Base-by-base conservation (phyloP, 2,113 vertebrate genomes). In the Pelecanoides urinatrix region DNA sequence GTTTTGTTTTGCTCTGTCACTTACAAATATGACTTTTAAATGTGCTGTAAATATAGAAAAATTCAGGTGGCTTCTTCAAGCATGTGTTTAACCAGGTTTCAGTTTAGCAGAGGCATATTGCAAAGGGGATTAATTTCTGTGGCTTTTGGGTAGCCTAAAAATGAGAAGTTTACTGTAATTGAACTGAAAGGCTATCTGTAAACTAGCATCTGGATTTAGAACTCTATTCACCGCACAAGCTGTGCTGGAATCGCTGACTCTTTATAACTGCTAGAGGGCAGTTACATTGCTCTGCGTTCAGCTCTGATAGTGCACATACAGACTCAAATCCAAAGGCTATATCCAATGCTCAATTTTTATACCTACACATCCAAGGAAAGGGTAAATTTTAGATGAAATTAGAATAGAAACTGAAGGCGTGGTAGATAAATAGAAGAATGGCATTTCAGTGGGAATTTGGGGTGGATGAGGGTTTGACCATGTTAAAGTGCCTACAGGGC, bases 181-280 rank as follows among this genome's bases (percentile, higher is more conserved):
- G 82, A 84, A 52, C 53, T 79, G 87, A 85, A 92, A 38, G 88
- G 8, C 40, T 94, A 36, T 73, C 73, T 90, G 80, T 86, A 95
- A 88, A 47, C 30, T 38, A 83, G 67, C 45, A 71, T 34, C 75
- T 94, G 94, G 86, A 62, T 96, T 94, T 86, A 77, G 81, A 76
- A 58, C 87, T 92, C 61, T 61, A 49, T 77, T 93, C 90, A 68
- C 34, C 5, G 3, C 56, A 36, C 32, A 63, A 85, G 66, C 65
- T 2, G 0, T 42, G 74, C 76, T 79, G 84, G 75, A 88, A 88
- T 86, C 9, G 30, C 93, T 92, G 92, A 79, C 44, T 68, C 75
- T 75, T 7, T 55, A 0, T 25, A 44, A 22, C 81, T 84, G 82
- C 86, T 49, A 25, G 52, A 67, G 91, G 58, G 58, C 56, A 90